Evolutionary conservation across 92 coral and sea anemone genomes (phyloP).

Genomic region (Micromussa lordhowensis): DNA sequence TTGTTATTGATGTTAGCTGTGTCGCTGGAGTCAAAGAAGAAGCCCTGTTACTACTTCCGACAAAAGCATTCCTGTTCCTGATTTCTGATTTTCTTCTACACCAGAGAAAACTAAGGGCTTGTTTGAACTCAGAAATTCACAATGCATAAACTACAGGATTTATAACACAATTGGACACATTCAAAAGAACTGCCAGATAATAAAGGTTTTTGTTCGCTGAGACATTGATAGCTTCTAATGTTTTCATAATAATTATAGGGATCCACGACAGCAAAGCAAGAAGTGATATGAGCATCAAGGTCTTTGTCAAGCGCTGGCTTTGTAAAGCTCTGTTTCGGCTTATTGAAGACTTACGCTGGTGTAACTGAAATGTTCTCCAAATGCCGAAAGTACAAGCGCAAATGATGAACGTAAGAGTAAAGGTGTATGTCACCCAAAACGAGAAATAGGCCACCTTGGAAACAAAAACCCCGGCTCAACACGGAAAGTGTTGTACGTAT

Average conservation of each 20-base stretch:
- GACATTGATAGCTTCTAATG: neutral
- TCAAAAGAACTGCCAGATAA: neutral
- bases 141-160: neutral
- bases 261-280: conserved; percentile 11
- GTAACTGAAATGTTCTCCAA: neutral
- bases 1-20: neutral
- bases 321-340: neutral
- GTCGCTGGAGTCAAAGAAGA: neutral
- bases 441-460: neutral
- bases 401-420: neutral
- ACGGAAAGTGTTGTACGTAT: neutral
- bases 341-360: neutral
- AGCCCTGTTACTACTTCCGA: neutral
- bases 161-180: neutral
- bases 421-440: neutral
- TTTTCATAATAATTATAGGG: neutral
- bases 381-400: neutral
- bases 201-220: neutral
- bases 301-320: neutral
- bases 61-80: no score
- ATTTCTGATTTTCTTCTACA: neutral
- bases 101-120: neutral
- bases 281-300: neutral
- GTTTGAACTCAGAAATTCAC: conserved; percentile 1
- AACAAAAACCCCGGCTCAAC: neutral